phyloP scores from a whole-genome alignment of 2,888 invertebrate species.

The Cheilosia impressa region DNA sequence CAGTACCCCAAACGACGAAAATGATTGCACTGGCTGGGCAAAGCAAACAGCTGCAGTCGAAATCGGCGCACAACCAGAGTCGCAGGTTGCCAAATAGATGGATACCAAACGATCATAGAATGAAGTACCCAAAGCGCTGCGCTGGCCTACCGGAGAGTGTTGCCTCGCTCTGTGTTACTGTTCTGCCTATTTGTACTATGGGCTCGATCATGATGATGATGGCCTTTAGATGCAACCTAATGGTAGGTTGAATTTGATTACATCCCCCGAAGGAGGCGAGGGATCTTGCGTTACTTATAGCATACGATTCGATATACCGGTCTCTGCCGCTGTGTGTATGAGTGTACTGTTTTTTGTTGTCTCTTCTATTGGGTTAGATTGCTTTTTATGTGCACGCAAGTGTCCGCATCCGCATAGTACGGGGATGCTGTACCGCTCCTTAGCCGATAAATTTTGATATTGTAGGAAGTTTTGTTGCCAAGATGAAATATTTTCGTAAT shows the following conservation, averaged over 20 bases:
- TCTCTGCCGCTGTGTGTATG: slow-evolving; percentile 4
- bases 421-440: slow-evolving; percentile 61
- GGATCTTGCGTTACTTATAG: slow-evolving; percentile 12
- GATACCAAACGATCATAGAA: slow-evolving; percentile 27
- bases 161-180: slow-evolving; percentile 45
- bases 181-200: slow-evolving; percentile 66
- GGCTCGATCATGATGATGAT: slow-evolving; percentile 67
- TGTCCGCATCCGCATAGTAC: slow-evolving; percentile 27
- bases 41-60: slow-evolving; percentile 30
- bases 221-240: slow-evolving; percentile 64
- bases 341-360: background rate
- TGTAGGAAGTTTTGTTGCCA: slow-evolving; percentile 49
- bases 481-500: slow-evolving; percentile 69
- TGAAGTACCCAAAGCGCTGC: slow-evolving; percentile 27
- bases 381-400: slow-evolving; percentile 66
- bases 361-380: slow-evolving; percentile 47
- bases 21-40: slow-evolving; percentile 27
- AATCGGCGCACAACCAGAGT: slow-evolving; percentile 20
- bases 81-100: slow-evolving; percentile 53
- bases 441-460: slow-evolving; percentile 65
- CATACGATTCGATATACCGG: slow-evolving; percentile 34
- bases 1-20: slow-evolving; percentile 22
- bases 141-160: slow-evolving; percentile 1
- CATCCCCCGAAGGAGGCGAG: slow-evolving; percentile 21
- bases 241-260: slow-evolving; percentile 69